These are phyloP conservation scores for Daboia siamensis DNA, from an alignment of 2,113 vertebrate species.

Conservation along the genomic window DNA sequence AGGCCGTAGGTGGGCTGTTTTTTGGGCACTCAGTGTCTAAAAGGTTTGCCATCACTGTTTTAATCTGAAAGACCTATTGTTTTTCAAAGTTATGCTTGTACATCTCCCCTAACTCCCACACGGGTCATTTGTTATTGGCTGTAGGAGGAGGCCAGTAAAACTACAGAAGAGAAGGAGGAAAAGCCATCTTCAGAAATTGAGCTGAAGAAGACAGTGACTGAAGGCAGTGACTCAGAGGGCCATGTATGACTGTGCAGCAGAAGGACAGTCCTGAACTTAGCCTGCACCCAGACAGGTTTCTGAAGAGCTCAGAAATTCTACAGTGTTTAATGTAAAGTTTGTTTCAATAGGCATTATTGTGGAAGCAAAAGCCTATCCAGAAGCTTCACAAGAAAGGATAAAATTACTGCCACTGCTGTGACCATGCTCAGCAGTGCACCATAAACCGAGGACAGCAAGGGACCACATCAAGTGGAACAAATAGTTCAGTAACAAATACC, in stretches of 20 bases:
- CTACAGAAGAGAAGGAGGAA: constrained; percentile 40
- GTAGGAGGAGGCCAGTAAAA: constrained; percentile 74
- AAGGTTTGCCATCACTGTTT: no score
- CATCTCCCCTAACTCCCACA: not conserved
- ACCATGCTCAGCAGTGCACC: not conserved
- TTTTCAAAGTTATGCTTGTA: not conserved
- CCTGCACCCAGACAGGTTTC: constrained; percentile 52
- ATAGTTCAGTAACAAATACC: not conserved
- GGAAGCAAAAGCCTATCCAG: constrained; percentile 63
- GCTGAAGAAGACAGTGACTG: not conserved
- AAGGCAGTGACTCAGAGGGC: constrained; percentile 50
- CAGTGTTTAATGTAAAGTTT: constrained; percentile 71
- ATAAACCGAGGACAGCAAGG: constrained; percentile 37
- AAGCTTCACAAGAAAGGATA: constrained; percentile 48
- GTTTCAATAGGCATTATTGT: constrained; percentile 71
- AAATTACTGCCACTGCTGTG: constrained; percentile 38
- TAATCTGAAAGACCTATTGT: not conserved
- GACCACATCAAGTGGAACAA: constrained; percentile 58
- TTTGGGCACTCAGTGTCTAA: no score
- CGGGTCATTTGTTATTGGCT: constrained; percentile 35
- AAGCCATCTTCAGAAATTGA: constrained; percentile 31
- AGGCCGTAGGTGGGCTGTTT: no score
- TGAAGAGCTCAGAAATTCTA: constrained; percentile 67
- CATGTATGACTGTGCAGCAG: constrained; percentile 64
- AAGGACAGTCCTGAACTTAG: constrained; percentile 49